Evolutionary conservation across 2,113 vertebrate species (phyloP), one percentile per base, ranked within the genome.

Genomic region (Gobio gobio): DNA sequence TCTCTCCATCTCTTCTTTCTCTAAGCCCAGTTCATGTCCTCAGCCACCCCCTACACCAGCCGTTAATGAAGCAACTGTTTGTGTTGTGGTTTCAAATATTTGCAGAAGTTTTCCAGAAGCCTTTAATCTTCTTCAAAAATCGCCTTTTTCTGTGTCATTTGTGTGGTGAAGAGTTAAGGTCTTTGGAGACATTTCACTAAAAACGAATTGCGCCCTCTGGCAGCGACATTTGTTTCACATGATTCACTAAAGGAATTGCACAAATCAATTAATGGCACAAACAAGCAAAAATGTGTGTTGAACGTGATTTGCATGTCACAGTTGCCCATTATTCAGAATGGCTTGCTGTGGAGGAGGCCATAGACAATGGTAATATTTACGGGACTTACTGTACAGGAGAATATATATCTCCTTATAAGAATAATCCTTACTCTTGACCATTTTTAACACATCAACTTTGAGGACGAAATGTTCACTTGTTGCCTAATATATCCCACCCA

Each of bases 1-100:
- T 92, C 89, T 89, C 89, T 91, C 87, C 83, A 87, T 92, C 89
- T 89, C 89, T 92, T 90, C 90, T 26, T 70, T 81, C 33, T 84
- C 36, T 63, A 22, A 63, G 22, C 56, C 22, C 36, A 26, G 33
- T 63, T 61, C 56, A 79, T 79, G 36, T 79, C 77, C 77, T 45
- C 77, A 63, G 36, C 36, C 54, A 54, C 6, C 16, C 47, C 49
- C 24, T 76, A 54, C 2, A 10, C 5, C 58, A 45, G n/a, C 6
- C 16, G 4, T 20, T 45, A 16, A 63, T 63, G 73, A 78, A 75
- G 59, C 24, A 40, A 26, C 33, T 66, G 10, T 86, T 10, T 66
- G 47, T 76, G 45, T 45, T 43, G 24, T 10, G 10, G 20, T 79
- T 40, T 16, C 58, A 61, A 22, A 79, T 63, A 79, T 79, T 83